Evolutionary conservation across 2,888 invertebrate genomes (phyloP), one percentile per base, ranked within the genome.

Genomic region (Ophioninae sp.): DNA sequence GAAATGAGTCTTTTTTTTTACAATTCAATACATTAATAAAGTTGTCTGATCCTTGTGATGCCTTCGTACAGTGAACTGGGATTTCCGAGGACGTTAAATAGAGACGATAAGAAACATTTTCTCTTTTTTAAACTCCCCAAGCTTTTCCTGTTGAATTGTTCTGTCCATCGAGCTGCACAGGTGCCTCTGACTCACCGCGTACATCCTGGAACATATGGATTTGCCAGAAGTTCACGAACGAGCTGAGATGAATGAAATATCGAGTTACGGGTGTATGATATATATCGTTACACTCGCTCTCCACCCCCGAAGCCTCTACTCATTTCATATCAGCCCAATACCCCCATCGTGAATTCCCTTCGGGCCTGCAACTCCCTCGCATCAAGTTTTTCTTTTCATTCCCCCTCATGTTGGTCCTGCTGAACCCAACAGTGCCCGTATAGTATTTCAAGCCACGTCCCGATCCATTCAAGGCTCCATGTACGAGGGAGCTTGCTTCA

Each of bases 171-270:
- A 69, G 17, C 74, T 74, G 59, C 63, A 58, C 39, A 65, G 71
- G 23, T 75, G 69, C 51, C 30, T 13, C 44, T 71, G 64, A 30
- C 41, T 63, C 41, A 37, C 22, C 56, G 65, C 58, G 56, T 23
- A 41, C 30, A 41, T 17, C 37, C 10, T 0, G 23, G 41, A 51
- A 56, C 58, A 68, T 65, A 82, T 69, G 41, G 68, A n/a, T 58
- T 20, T 64, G 71, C 79, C 79, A 78, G 72, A 83, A 81, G 84
- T 76, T 79, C 76, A 77, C 72, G 76, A 64, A 79, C 61, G 77
- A 75, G 61, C 71, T 56, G 81, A 79, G 85, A 87, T 86, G 86
- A 86, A 87, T 87, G 87, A 88, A 86, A 88, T 87, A 87, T 87
- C 86, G 85, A 82, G 71, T 77, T 79, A 81, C 77, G 65, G 65